Evolutionary conservation across 2,888 invertebrate species (phyloP).

Genomic region (Lobophora halterata): DNA sequence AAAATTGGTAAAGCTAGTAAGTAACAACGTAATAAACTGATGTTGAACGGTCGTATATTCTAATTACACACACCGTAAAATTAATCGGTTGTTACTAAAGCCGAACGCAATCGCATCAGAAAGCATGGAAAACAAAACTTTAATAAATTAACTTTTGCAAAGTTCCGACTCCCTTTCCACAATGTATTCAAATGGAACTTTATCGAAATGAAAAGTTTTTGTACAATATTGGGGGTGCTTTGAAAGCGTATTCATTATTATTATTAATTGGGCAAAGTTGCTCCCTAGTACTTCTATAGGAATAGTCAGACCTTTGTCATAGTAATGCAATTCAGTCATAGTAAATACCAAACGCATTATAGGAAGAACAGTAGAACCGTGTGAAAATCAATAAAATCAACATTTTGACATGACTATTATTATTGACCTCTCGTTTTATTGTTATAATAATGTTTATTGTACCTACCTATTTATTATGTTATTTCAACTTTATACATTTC

Average conservation of each 20-base stretch:
- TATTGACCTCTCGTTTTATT: no score
- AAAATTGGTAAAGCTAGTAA: conserved; percentile 25
- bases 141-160: conserved; percentile 45
- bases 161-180: conserved; percentile 54
- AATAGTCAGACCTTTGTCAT: conserved; percentile 59
- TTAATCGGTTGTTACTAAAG: conserved; percentile 64
- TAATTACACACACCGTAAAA: conserved; percentile 71
- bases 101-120: conserved; percentile 53
- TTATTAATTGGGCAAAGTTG: conserved; percentile 73
- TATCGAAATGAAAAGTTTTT: conserved; percentile 65
- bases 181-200: conserved; percentile 59
- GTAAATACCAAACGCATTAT: conserved; percentile 60
- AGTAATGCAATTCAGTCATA: conserved; percentile 45
- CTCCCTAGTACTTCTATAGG: conserved; percentile 60
- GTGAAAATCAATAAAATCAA: conserved; percentile 79
- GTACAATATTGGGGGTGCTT: conserved; percentile 58
- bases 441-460: no score
- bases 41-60: conserved; percentile 37
- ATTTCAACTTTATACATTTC: no score
- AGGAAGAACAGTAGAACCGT: conserved; percentile 59
- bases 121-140: conserved; percentile 46
- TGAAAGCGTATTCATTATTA: conserved; percentile 56
- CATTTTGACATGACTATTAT: conserved; percentile 61
- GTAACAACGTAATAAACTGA: conserved; percentile 21
- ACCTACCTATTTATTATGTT: no score